phyloP scores from a whole-genome alignment of 2,113 vertebrate genomes.

The Elephantulus edwardii region DNA sequence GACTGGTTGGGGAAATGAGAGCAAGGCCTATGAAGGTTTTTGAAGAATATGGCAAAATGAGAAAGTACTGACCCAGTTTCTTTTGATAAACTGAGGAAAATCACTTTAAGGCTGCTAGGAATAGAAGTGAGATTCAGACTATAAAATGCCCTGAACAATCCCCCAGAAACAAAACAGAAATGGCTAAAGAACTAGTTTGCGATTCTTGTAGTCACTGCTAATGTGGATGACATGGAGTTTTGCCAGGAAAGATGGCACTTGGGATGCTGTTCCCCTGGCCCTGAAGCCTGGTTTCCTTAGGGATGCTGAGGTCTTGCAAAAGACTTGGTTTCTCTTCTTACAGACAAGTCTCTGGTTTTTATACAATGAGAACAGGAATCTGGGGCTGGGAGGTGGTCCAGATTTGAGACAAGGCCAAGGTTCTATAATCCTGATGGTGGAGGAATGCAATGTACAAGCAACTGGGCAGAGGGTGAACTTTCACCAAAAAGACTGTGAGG shows the following conservation, averaged over 20 bases:
- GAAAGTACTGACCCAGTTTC: neutral
- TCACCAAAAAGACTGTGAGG: neutral
- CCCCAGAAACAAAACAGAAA: neutral
- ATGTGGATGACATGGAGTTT: neutral
- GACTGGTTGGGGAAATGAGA: neutral
- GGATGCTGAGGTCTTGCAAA: neutral
- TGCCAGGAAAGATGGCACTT: fast-evolving
- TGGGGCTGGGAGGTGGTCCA: neutral
- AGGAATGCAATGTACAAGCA: neutral
- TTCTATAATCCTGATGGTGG: neutral
- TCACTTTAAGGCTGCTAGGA: neutral
- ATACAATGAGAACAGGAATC: neutral
- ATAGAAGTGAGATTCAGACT: neutral
- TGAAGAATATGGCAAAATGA: neutral
- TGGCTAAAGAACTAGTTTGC: neutral
- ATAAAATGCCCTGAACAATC: neutral
- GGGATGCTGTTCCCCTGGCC: no score
- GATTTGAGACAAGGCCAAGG: neutral
- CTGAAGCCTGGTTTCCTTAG: neutral
- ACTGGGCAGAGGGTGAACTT: neutral
- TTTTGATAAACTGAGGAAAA: conserved; percentile 1
- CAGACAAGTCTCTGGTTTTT: neutral
- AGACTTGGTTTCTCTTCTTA: neutral
- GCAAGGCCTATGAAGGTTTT: neutral
- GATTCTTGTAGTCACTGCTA: neutral